Conservation (phyloP, 2,113 vertebrate genomes). For the Urocolius indicus region DNA sequence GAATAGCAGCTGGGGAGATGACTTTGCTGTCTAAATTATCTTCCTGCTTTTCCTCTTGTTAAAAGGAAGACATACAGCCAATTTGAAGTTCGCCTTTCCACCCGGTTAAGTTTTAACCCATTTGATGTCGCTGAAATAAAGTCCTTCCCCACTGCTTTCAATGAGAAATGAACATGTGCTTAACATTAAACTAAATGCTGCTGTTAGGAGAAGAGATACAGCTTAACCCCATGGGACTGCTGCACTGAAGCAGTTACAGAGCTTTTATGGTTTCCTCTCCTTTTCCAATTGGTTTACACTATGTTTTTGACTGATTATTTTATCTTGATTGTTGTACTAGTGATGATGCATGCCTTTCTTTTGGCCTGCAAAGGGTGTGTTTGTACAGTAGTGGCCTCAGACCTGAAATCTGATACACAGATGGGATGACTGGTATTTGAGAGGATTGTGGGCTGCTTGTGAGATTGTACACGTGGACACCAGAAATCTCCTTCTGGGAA, state of each 20-base stretch:
- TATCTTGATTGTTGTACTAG: not conserved
- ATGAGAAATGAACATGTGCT: not conserved
- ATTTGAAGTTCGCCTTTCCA: not conserved
- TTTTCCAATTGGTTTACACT: not conserved
- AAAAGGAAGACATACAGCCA: not conserved
- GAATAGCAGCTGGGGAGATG: conserved; percentile 13
- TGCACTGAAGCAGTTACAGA: not conserved
- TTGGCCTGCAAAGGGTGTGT: not conserved
- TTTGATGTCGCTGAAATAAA: not conserved
- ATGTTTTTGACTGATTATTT: not conserved
- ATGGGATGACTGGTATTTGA: not conserved
- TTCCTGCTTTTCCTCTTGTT: conserved; percentile 1
- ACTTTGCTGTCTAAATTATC: not conserved
- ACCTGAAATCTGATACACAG: not conserved
- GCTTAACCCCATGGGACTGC: not conserved
- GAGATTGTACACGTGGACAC: not conserved
- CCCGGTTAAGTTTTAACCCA: not conserved
- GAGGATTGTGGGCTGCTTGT: not conserved
- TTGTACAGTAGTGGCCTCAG: not conserved
- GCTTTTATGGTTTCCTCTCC: not conserved
- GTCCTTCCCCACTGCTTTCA: not conserved
- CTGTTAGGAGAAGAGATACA: not conserved
- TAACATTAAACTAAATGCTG: not conserved
- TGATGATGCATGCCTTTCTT: not conserved
- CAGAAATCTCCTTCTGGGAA: not conserved